A percentile compares a stretch with the other conserved stretches of the same genome.
Conservation (phyloP, 2,797 vertebrate genomes). For the Sebastes taczanowskii region DNA sequence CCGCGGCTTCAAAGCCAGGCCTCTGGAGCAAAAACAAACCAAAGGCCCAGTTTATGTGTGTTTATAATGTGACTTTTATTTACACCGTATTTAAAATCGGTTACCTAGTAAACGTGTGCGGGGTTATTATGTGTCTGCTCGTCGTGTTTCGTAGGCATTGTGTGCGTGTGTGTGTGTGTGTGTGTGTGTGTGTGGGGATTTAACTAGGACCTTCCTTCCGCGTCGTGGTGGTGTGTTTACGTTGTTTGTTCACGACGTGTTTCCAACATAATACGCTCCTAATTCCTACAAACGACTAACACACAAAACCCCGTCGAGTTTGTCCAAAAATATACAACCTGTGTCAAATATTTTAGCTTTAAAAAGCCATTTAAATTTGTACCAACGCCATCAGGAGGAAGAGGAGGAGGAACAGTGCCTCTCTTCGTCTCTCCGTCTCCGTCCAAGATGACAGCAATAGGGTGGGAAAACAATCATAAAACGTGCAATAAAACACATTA, state of each 20-base stretch:
- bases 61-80: slow-evolving; percentile 1
- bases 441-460: slow-evolving; percentile 54
- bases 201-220: slow-evolving; percentile 82
- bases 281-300: not conserved
- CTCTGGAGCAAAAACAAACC: slow-evolving; percentile 74
- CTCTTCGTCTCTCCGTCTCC: slow-evolving; percentile 31
- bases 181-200: slow-evolving; percentile 77
- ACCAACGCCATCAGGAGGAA: slow-evolving; percentile 44
- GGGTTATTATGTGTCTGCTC: slow-evolving; percentile 44
- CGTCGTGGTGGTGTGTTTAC: slow-evolving; percentile 75
- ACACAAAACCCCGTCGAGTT: slow-evolving; percentile 14
- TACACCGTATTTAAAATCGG: slow-evolving; percentile 18
- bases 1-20: slow-evolving; percentile 82
- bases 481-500: slow-evolving; percentile 25
- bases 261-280: not conserved
- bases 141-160: slow-evolving; percentile 67
- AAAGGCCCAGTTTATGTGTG: slow-evolving; percentile 53
- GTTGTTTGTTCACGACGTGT: slow-evolving; percentile 46
- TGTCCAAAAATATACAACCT: not conserved
- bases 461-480: slow-evolving; percentile 46
- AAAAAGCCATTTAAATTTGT: slow-evolving; percentile 17
- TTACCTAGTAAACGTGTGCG: not conserved
- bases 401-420: slow-evolving; percentile 23
- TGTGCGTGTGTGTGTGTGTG: slow-evolving; percentile 52
- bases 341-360: not conserved